phyloP scores from a whole-genome alignment of 1,140 invertebrate genomes.

The Campodea augens region DNA sequence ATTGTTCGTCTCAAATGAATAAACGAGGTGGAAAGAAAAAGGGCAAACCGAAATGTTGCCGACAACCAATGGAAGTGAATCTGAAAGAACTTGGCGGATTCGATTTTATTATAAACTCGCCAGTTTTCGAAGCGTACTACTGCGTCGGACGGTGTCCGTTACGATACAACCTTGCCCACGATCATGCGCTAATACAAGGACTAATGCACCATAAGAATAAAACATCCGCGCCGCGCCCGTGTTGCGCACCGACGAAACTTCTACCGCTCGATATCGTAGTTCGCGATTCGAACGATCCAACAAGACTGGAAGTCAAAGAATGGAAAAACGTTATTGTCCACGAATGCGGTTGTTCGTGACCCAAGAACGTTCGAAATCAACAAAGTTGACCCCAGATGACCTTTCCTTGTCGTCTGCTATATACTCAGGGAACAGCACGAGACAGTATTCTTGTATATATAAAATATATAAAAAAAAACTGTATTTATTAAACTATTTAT shows the following conservation, averaged over 20 bases:
- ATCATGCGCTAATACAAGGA: slow-evolving; percentile 50
- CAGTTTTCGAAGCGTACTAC: slow-evolving; percentile 47
- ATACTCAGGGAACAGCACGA: too few species aligned
- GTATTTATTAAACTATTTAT: too few species aligned
- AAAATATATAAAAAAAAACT: too few species aligned
- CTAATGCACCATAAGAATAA: slow-evolving; percentile 36
- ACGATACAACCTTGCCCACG: slow-evolving; percentile 43
- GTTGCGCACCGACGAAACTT: slow-evolving; percentile 48
- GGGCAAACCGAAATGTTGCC: slow-evolving; percentile 37
- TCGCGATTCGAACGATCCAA: slow-evolving; percentile 37
- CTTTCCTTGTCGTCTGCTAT: too few species aligned
- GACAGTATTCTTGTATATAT: too few species aligned
- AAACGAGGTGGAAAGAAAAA: too few species aligned
- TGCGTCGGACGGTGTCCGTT: slow-evolving; percentile 50
- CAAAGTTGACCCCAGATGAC: too few species aligned
- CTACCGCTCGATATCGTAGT: slow-evolving; percentile 44
- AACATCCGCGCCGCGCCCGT: slow-evolving; percentile 35
- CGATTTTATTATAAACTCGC: slow-evolving; percentile 46
- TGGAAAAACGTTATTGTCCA: slow-evolving; percentile 50
- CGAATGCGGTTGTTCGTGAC: slow-evolving; percentile 50
- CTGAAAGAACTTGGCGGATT: slow-evolving; percentile 46
- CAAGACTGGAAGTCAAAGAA: slow-evolving; percentile 41
- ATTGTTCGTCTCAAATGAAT: too few species aligned
- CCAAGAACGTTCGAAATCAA: too few species aligned
- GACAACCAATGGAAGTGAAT: slow-evolving; percentile 39